phyloP scores from a whole-genome alignment of 2,797 vertebrate species.

The Thaleichthys pacificus region DNA sequence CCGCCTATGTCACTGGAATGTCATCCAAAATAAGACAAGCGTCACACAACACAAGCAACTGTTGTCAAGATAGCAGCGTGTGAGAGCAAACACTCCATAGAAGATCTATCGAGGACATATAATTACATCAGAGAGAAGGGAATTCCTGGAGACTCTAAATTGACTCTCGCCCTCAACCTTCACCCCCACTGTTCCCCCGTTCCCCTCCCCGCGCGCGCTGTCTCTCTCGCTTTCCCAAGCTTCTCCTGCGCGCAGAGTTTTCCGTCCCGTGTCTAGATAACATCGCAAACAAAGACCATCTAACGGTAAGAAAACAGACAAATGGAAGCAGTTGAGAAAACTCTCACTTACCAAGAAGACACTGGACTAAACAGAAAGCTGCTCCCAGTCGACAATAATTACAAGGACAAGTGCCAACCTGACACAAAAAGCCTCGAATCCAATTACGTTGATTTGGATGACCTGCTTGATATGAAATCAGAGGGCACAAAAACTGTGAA shows the following conservation, averaged over 20 bases:
- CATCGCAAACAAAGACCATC: conserved; percentile 70
- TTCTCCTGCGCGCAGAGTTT: conserved; percentile 64
- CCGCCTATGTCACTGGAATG: conserved; percentile 1
- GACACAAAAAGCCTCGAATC: conserved; percentile 65
- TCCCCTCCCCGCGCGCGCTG: background rate
- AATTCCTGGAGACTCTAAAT: conserved; percentile 47
- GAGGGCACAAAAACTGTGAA: conserved; percentile 64
- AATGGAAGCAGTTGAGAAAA: conserved; percentile 81
- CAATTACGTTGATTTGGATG: conserved; percentile 76
- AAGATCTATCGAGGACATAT: conserved; percentile 27
- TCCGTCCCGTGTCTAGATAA: conserved; percentile 75
- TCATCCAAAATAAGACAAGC: conserved; percentile 46
- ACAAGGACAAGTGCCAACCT: conserved; percentile 36
- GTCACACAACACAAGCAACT: conserved; percentile 57
- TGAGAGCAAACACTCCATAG: conserved; percentile 35
- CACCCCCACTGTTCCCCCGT: conserved; percentile 25
- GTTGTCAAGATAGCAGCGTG: conserved; percentile 44
- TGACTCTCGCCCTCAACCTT: conserved; percentile 25
- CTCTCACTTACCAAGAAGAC: conserved; percentile 75
- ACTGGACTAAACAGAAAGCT: conserved; percentile 75
- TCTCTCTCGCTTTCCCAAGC: conserved; percentile 13
- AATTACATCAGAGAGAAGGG: conserved; percentile 40
- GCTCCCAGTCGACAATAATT: conserved; percentile 57
- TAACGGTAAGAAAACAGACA: conserved; percentile 61
- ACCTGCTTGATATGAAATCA: conserved; percentile 63